phyloP scores from a whole-genome alignment of 2,113 vertebrate species.

The Nanorana parkeri region DNA sequence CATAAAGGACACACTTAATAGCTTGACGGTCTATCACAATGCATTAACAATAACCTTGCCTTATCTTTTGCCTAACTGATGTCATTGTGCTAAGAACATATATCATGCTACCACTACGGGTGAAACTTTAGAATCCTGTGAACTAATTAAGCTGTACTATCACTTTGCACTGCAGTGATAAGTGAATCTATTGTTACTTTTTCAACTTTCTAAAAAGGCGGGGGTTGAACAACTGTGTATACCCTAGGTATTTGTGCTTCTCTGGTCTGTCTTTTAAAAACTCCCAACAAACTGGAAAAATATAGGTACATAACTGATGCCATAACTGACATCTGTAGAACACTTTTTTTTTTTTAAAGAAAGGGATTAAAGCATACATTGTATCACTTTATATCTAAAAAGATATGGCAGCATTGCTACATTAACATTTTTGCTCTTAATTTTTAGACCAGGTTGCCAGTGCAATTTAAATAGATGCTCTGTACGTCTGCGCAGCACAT shows the following conservation, averaged over 20 bases:
- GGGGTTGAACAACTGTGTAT: too few relatives aligned
- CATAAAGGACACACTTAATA: slow-evolving; percentile 65
- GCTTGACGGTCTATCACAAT: slow-evolving; percentile 28
- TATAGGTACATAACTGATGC: too few relatives aligned
- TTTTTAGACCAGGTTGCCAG: background rate
- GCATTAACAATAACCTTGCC: slow-evolving; percentile 50
- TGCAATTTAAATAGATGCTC: background rate
- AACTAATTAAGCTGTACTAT: background rate
- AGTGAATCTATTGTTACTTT: background rate
- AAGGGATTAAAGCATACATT: too few relatives aligned
- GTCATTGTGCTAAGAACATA: slow-evolving; percentile 1
- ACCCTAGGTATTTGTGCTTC: too few relatives aligned
- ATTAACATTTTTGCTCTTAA: too few relatives aligned
- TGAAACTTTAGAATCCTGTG: background rate
- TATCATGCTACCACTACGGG: background rate
- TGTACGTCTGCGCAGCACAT: background rate
- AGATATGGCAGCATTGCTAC: too few relatives aligned
- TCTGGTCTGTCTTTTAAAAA: too few relatives aligned
- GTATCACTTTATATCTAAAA: too few relatives aligned
- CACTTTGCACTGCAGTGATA: background rate
- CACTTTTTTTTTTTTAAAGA: too few relatives aligned
- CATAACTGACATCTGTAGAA: too few relatives aligned
- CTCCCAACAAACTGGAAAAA: too few relatives aligned
- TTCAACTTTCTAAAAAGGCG: background rate
- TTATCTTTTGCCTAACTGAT: background rate